phyloP scores from a whole-genome alignment of 2,797 vertebrate species.

The Ctenosaura bakeri region DNA sequence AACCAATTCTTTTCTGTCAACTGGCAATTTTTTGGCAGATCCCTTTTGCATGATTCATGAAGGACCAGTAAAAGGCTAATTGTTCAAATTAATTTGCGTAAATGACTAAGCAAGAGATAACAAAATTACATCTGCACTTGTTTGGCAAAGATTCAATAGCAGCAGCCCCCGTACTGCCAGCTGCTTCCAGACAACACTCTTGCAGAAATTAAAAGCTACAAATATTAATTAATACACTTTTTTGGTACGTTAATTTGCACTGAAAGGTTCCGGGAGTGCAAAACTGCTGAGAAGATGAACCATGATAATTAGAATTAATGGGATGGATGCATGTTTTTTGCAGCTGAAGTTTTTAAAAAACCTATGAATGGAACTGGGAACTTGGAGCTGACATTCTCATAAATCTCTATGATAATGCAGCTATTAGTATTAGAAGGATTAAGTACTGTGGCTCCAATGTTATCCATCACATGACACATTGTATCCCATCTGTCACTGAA shows the following conservation, averaged over 20 bases:
- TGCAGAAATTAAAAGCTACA: slow-evolving; percentile 96
- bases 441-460: slow-evolving; percentile 84
- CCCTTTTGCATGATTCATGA: slow-evolving; percentile 94
- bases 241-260: slow-evolving; percentile 93
- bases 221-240: slow-evolving; percentile 98
- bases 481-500: slow-evolving; percentile 84
- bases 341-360: slow-evolving; percentile 87
- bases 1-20: slow-evolving; percentile 87
- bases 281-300: slow-evolving; percentile 89
- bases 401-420: slow-evolving; percentile 92
- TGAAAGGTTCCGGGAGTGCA: slow-evolving; percentile 90
- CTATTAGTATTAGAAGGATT: slow-evolving; percentile 90
- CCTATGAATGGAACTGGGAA: slow-evolving; percentile 85
- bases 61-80: slow-evolving; percentile 96
- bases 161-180: slow-evolving; percentile 89
- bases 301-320: slow-evolving; percentile 95
- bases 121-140: slow-evolving; percentile 98
- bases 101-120: slow-evolving; percentile 99
- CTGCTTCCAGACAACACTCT: slow-evolving; percentile 92
- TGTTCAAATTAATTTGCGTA: slow-evolving; percentile 99
- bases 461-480: slow-evolving; percentile 87
- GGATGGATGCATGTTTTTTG: slow-evolving; percentile 88
- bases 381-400: slow-evolving; percentile 91
- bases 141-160: slow-evolving; percentile 94
- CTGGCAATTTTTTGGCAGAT: slow-evolving; percentile 88